These are phyloP conservation scores for Spea multiplicata DNA, from an alignment of 2,113 vertebrate species.

Conservation along the genomic window DNA sequence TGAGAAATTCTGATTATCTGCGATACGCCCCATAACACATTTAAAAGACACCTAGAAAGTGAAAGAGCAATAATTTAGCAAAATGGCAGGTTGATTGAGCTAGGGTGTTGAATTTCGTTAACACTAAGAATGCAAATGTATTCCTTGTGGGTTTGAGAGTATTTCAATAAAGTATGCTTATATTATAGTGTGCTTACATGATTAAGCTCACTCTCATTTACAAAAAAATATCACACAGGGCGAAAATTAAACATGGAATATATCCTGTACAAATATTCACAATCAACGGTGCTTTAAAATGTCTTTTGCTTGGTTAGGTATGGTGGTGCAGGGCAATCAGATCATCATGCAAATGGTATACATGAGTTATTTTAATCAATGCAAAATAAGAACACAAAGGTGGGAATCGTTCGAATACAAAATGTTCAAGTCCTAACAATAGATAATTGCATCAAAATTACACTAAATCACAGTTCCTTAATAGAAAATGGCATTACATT, in stretches of 20 bases:
- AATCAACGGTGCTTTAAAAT: conserved; percentile 26
- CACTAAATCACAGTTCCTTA: not conserved
- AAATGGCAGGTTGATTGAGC: conserved; percentile 36
- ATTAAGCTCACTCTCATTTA: conserved; percentile 31
- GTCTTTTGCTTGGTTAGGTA: conserved; percentile 8
- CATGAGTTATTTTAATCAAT: conserved; percentile 11
- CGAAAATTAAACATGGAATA: conserved; percentile 34
- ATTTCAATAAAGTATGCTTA: conserved; percentile 40
- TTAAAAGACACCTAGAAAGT: conserved; percentile 42
- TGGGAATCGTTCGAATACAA: conserved; percentile 1
- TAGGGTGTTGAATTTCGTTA: conserved; percentile 40
- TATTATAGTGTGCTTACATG: conserved; percentile 25
- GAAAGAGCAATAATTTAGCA: conserved; percentile 31
- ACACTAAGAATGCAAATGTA: conserved; percentile 44
- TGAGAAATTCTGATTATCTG: conserved; percentile 34
- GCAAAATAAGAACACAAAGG: conserved; percentile 15
- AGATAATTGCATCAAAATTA: not conserved
- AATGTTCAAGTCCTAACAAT: conserved; percentile 11
- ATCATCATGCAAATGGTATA: conserved; percentile 18
- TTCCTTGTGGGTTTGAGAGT: conserved; percentile 36
- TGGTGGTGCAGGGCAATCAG: conserved; percentile 14
- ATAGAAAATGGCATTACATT: not conserved
- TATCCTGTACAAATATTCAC: conserved; percentile 34
- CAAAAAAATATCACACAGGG: conserved; percentile 10
- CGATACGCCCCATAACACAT: conserved; percentile 43